A percentile compares a stretch with the other conserved stretches of the same genome.
Evolutionary conservation across 2,888 invertebrate species (phyloP).

Genomic region (Tiliacea citrago): DNA sequence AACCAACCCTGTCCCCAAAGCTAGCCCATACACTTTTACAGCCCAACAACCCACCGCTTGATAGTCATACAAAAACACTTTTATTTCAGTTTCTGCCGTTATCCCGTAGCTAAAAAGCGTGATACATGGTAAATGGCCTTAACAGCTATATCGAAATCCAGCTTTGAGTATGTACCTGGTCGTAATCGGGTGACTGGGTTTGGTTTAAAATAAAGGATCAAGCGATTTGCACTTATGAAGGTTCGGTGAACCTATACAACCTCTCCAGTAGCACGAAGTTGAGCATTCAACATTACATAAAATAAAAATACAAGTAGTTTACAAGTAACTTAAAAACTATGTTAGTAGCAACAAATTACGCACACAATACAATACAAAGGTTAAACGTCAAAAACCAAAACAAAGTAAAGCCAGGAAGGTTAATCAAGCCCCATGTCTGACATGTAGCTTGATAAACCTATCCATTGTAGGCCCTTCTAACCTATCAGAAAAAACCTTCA

Average conservation of each 20-base stretch:
- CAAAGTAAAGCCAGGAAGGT: too few relatives aligned
- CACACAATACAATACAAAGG: too few relatives aligned
- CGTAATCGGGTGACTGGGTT: constrained; percentile 74
- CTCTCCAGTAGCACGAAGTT: background rate
- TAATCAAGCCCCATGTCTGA: too few relatives aligned
- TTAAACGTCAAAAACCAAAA: too few relatives aligned
- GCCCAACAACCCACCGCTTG: constrained; percentile 57
- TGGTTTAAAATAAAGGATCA: constrained; percentile 54
- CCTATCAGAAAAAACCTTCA: too few relatives aligned
- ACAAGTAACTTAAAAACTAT: too few relatives aligned
- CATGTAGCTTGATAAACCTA: too few relatives aligned
- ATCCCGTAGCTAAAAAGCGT: constrained; percentile 70
- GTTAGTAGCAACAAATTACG: too few relatives aligned
- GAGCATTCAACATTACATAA: background rate
- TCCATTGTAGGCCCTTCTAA: too few relatives aligned
- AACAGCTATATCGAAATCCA: constrained; percentile 85
- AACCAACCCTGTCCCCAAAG: constrained; percentile 33
- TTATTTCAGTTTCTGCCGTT: constrained; percentile 74
- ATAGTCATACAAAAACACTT: constrained; percentile 71
- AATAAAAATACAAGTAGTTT: too few relatives aligned
- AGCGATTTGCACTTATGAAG: constrained; percentile 46
- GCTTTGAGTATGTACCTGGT: constrained; percentile 84
- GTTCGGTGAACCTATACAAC: too few relatives aligned
- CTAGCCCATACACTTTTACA: constrained; percentile 63
- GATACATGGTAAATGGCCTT: constrained; percentile 79